These are phyloP conservation scores for Orthosia cruda DNA, from an alignment of 2,888 invertebrate genomes.

Conservation along the genomic window DNA sequence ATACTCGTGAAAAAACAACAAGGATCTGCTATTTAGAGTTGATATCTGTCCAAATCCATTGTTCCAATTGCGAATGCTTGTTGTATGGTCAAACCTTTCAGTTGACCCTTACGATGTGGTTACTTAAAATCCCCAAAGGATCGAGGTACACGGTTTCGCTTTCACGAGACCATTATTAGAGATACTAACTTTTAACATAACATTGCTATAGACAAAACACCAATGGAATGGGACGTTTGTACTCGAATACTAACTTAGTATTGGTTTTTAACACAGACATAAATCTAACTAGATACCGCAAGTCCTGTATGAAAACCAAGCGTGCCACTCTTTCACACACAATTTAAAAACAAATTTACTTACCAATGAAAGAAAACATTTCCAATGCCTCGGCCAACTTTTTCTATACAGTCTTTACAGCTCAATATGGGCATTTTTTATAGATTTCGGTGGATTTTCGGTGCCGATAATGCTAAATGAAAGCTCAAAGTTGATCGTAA, in stretches of 20 bases:
- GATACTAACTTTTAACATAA: conserved; percentile 72
- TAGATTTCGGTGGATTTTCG: no score
- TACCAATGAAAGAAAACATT: no score
- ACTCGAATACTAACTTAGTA: not conserved
- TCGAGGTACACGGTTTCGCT: conserved; percentile 87
- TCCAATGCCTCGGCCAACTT: no score
- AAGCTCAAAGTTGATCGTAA: no score
- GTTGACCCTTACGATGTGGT: conserved; percentile 88
- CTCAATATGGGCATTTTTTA: no score
- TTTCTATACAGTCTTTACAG: no score
- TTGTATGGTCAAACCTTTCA: conserved; percentile 88
- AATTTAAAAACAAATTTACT: no score
- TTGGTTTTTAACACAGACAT: conserved; percentile 20
- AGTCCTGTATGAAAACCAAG: no score
- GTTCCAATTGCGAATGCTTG: conserved; percentile 76
- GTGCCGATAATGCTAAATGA: no score
- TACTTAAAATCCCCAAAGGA: conserved; percentile 85
- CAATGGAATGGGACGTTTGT: conserved; percentile 36
- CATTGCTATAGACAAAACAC: conserved; percentile 45
- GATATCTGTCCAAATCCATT: conserved; percentile 62
- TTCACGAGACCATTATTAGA: conserved; percentile 81
- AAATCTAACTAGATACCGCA: no score
- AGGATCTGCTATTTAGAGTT: conserved; percentile 34
- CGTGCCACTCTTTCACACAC: no score
- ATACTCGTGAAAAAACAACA: conserved; percentile 19